A percentile compares a stretch with the other conserved stretches of the same genome.
These are phyloP conservation scores for Osmoderma eremita DNA, from an alignment of 2,888 invertebrate species.

Conservation along the genomic window DNA sequence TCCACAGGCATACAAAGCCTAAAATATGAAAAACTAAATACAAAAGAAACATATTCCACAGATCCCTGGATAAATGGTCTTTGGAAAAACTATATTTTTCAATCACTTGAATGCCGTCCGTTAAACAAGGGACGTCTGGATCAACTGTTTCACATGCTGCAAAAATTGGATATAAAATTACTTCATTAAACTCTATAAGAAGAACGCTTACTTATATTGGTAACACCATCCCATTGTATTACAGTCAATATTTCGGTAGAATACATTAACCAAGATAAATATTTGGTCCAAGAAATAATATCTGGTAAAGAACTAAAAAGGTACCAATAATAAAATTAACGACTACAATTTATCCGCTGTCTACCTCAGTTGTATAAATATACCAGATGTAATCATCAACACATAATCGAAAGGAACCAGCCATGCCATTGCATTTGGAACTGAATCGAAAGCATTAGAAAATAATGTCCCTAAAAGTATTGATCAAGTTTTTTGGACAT, in stretches of 20 bases:
- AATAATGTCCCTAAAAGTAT: conserved; percentile 77
- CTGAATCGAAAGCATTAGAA: conserved; percentile 83
- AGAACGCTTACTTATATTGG: conserved; percentile 72
- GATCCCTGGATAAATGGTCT: conserved; percentile 71
- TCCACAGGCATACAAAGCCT: conserved; percentile 75
- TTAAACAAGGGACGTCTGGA: conserved; percentile 76
- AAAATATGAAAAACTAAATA: conserved; percentile 77
- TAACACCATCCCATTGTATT: conserved; percentile 81
- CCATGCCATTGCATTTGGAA: conserved; percentile 83
- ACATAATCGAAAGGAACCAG: conserved; percentile 87
- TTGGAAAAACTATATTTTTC: conserved; percentile 77
- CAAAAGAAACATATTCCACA: conserved; percentile 73
- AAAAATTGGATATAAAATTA: conserved; percentile 40
- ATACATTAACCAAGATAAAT: conserved; percentile 87
- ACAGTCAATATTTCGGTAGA: conserved; percentile 86
- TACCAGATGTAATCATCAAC: conserved; percentile 87
- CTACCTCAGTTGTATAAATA: conserved; percentile 84
- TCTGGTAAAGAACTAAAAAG: conserved; percentile 73
- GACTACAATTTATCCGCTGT: not conserved
- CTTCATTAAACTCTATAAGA: not conserved
- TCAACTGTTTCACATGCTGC: conserved; percentile 71
- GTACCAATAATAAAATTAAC: conserved; percentile 42
- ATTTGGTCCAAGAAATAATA: conserved; percentile 79
- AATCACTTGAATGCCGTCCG: conserved; percentile 77
- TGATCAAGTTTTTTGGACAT: conserved; percentile 11